Evolutionary conservation across 2,113 vertebrate species (phyloP).

Genomic region (Corvus hawaiiensis): DNA sequence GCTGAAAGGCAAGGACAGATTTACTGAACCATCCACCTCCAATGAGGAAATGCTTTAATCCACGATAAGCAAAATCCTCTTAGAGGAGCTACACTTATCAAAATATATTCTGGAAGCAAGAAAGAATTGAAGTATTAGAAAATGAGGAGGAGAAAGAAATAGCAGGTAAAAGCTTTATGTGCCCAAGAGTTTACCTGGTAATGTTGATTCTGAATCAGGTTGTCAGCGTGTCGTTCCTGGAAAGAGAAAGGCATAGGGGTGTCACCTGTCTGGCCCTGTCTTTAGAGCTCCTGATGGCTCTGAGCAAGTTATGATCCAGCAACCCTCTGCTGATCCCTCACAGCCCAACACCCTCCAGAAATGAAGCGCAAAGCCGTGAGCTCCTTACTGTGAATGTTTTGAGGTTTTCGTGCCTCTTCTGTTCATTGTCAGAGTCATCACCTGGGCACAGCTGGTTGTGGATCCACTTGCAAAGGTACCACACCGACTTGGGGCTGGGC

Average conservation of each 20-base stretch:
- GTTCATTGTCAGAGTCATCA: conserved; percentile 73
- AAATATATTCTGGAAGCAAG: neutral
- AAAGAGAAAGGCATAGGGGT: conserved; percentile 49
- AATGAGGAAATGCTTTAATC: neutral
- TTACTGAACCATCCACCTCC: neutral
- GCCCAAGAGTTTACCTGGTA: conserved; percentile 83
- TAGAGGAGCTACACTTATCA: neutral
- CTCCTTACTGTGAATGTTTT: conserved; percentile 87
- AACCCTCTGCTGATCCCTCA: neutral
- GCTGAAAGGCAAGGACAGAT: neutral
- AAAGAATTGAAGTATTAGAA: neutral
- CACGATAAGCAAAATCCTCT: neutral
- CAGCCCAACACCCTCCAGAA: neutral
- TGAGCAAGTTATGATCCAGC: neutral
- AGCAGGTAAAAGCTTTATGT: neutral
- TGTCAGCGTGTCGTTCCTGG: conserved; percentile 91
- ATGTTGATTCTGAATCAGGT: conserved; percentile 93
- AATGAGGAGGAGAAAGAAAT: neutral
- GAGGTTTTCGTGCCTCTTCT: conserved; percentile 86
- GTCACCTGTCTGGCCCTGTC: neutral
- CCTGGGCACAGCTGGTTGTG: conserved; percentile 82
- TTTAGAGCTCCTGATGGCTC: neutral
- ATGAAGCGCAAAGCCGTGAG: neutral
- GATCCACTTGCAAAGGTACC: conserved; percentile 91
- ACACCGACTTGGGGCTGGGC: conserved; percentile 91